Base-by-base conservation (phyloP, 2,797 vertebrate species). In the Meriones psammophilus region DNA sequence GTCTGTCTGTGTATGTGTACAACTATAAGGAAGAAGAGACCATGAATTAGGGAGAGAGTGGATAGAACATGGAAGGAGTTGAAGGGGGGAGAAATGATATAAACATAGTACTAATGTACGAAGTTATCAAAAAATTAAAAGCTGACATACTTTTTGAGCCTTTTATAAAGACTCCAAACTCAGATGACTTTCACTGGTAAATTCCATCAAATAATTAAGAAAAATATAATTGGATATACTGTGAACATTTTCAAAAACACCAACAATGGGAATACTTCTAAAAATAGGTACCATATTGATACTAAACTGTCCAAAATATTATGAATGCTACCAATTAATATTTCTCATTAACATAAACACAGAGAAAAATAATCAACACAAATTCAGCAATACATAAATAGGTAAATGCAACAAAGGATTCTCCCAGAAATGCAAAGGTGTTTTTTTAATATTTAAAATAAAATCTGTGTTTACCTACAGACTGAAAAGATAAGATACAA, bases 391-490 rank as follows among this genome's bases (percentile, higher is more conserved):
- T 54, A 74, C 1, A 33, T 22, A 80, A 62, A 68, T 28, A 88
- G 28, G 9, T 30, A 42, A 95, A 76, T 71, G 56, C 18, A 83
- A 81, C 14, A 87, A 90, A 15, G 46, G 56, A 0, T 39, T 94
- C 86, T 78, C 17, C 20, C 46, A 66, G 62, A 94, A 88, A 90
- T 28, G 8, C 15, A 87, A 39, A 81, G n/a, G 56, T 18, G 22
- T 20, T 39, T 88, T 56, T 88, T 89, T 81, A 71, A 76, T 5
- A 60, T 74, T 94, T 54, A 89, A 92, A 95, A 89, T 86, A 71
- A 95, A 95, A 92, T 76, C 33, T 68, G 17, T 81, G 14, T 77
- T 86, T 54, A 76, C 81, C 92, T 92, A 81, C 15, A 81, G 56
- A 89, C 73, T 85, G 30, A 74, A 15, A 56, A 2, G 3, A 89